Evolutionary conservation across 2,113 vertebrate genomes (phyloP).

Genomic region (Asarcornis scutulata): DNA sequence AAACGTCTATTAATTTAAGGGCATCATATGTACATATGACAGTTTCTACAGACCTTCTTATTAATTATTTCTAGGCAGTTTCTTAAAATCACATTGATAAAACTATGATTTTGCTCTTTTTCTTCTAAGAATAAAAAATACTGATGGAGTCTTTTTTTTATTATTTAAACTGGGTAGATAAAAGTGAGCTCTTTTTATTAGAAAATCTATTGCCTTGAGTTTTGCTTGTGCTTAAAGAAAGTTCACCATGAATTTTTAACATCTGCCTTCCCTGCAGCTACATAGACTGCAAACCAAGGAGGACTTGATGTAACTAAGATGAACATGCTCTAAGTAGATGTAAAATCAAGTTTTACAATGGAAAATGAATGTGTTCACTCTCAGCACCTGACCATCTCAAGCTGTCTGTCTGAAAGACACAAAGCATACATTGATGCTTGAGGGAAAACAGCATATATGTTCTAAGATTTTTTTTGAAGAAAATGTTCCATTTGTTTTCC

Average conservation of each 20-base stretch:
- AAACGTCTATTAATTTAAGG: constrained; percentile 68
- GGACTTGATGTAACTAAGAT: neutral
- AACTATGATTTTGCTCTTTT: neutral
- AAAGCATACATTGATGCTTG: neutral
- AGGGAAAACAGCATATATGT: neutral
- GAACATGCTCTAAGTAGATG: neutral
- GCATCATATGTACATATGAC: constrained; percentile 16
- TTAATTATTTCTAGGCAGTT: constrained; percentile 51
- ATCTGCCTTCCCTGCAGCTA: neutral
- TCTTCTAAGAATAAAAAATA: neutral
- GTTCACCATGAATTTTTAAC: neutral
- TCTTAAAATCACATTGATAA: neutral
- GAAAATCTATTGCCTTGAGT: neutral
- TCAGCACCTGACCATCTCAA: neutral
- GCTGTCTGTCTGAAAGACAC: neutral
- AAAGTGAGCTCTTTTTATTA: neutral
- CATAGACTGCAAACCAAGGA: neutral
- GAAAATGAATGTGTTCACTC: neutral
- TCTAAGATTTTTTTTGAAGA: neutral
- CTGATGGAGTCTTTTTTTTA: neutral
- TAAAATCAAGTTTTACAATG: neutral
- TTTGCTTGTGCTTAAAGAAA: neutral
- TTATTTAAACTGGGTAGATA: neutral
- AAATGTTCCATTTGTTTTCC: neutral
- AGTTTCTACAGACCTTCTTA: constrained; percentile 27